Percentiles rank a stretch among this genome's conserved stretches.
These are phyloP conservation scores for Heliocidaris tuberculata DNA, from an alignment of 35 echinoderm and acorn worm species.

Conservation along the genomic window DNA sequence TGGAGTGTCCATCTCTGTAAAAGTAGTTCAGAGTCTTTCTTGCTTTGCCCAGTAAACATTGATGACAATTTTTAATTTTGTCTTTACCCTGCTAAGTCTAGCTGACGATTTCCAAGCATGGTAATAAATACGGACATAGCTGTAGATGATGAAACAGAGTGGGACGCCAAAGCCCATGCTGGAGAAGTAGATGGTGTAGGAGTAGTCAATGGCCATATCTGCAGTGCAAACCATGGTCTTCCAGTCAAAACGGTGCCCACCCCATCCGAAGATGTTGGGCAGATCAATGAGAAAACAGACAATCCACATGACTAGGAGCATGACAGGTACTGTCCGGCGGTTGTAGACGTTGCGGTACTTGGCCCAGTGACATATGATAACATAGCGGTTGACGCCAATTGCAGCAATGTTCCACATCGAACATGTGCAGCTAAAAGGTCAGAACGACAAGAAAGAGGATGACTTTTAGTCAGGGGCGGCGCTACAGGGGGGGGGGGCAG, in stretches of 20 bases:
- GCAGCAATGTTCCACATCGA: slow-evolving; percentile 83
- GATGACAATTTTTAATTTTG: too few relatives aligned
- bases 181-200: slow-evolving; percentile 80
- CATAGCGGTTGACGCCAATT: slow-evolving; percentile 87
- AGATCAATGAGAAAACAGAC: slow-evolving; percentile 79
- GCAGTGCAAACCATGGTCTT: slow-evolving; percentile 74
- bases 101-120: background rate
- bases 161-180: slow-evolving; percentile 62
- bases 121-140: slow-evolving; percentile 53
- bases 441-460: background rate
- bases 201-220: slow-evolving; percentile 59
- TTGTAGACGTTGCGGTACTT: slow-evolving; percentile 72
- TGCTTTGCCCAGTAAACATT: too few relatives aligned
- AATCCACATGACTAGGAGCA: slow-evolving; percentile 64
- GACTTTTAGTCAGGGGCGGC: too few relatives aligned
- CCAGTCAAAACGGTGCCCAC: slow-evolving; percentile 66
- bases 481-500: too few relatives aligned
- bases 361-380: slow-evolving; percentile 70
- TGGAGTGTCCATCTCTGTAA: too few relatives aligned
- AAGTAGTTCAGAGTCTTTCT: too few relatives aligned
- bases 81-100: background rate
- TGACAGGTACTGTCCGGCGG: slow-evolving; percentile 49
- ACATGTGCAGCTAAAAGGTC: slow-evolving; percentile 59
- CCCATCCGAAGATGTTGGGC: slow-evolving; percentile 81
- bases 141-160: slow-evolving; percentile 54